Base-by-base conservation (phyloP, 2,888 invertebrate species). In the Dynastes grantii region DNA sequence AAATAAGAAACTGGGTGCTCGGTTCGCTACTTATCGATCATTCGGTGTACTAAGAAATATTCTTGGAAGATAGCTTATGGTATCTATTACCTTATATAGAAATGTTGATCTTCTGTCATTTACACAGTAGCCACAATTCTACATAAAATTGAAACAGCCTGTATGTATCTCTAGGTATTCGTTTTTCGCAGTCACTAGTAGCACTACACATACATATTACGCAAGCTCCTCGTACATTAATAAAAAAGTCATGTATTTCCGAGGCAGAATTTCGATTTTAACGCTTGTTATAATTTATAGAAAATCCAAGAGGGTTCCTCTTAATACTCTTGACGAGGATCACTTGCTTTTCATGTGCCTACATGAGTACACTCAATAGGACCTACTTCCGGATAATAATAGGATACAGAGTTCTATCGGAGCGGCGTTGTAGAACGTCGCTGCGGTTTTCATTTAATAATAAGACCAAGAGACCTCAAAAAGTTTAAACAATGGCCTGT, bases 401-500 rank as follows among this genome's bases (percentile, higher is more conserved):
- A 68, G 68, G 49, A 68, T 68, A 51, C 22, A 27, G 8, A 68
- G 68, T 9, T 16, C 67, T 45, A 68, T 68, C 27, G 73, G 11
- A 29, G 58, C 37, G 32, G 45, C 45, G 45, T 45, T 45, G 73
- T 58, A 61, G 51, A 40, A 73, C 61, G 37, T 73, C 8, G 37
- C 58, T 45, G 22, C n/a, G 61, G 40, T 22, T 73, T 73, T 61
- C 40, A 58, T 73, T 58, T 73, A 58, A 55, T 58, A 58, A 73
- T 32, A 73, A 73, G 27, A 45, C 5, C 53, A 22, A 73, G 73
- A 37, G 45, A n/a, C 58, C 40, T 13, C 61, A 61, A 73, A 73
- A 73, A 61, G 40, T 73, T 73, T 58, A 73, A 73, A 73, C 73
- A 73, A 73, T 73, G 40, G 73, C 13, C 58, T 45, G 58, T 58